Percentiles rank a stretch among this genome's conserved stretches.
These are phyloP conservation scores for Phytoseiulus persimilis DNA, from an alignment of 2,888 invertebrate species.

Conservation along the genomic window DNA sequence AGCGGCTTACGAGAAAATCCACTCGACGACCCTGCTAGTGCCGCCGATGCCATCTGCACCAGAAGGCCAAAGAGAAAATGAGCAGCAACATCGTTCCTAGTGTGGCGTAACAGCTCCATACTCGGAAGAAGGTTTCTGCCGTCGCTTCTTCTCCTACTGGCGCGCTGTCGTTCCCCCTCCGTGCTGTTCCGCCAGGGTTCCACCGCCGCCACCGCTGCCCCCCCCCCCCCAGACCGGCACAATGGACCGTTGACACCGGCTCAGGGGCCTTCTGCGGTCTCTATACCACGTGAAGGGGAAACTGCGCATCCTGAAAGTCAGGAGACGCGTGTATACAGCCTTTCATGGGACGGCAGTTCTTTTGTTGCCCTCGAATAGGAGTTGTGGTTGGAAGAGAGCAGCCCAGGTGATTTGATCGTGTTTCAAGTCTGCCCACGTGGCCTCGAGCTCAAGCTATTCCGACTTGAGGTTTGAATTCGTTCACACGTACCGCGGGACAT, in stretches of 20 bases:
- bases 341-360: too few relatives aligned
- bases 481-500: too few relatives aligned
- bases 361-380: too few relatives aligned
- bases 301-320: too few relatives aligned
- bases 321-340: too few relatives aligned
- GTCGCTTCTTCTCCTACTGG: not conserved
- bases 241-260: not conserved
- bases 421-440: too few relatives aligned
- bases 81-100: not conserved
- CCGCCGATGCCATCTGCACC: conserved; percentile 5
- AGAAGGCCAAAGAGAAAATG: not conserved
- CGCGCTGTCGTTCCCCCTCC: not conserved
- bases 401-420: too few relatives aligned
- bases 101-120: not conserved
- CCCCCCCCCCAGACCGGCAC: not conserved
- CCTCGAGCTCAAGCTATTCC: too few relatives aligned
- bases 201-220: not conserved
- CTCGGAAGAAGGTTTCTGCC: not conserved
- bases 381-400: too few relatives aligned
- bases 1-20: conserved; percentile 5
- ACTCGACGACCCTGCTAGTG: not conserved
- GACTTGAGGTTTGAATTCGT: too few relatives aligned
- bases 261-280: not conserved
- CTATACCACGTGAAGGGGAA: too few relatives aligned
- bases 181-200: not conserved